phyloP scores from a whole-genome alignment of 2,888 invertebrate genomes.

The Enoplolaimus lenunculus region DNA sequence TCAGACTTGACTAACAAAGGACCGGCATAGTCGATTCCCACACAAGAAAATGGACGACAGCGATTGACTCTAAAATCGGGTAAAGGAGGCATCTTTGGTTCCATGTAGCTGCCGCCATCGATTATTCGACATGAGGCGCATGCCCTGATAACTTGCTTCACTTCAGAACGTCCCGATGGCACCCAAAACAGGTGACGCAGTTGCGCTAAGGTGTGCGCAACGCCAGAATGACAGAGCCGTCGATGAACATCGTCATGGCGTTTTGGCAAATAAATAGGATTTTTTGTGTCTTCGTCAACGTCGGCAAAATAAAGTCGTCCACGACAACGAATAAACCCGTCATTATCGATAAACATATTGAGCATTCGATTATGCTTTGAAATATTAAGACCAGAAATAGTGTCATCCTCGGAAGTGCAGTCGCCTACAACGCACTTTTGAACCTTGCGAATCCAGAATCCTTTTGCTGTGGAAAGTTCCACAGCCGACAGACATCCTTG shows the following conservation, averaged over 20 bases:
- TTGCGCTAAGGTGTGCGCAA: conserved; percentile 13
- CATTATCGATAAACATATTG: conserved; percentile 12
- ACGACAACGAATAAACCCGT: conserved; percentile 18
- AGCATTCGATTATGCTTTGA: neutral
- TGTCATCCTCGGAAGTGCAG: neutral
- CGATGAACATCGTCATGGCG: neutral
- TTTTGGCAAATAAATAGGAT: conserved; percentile 21
- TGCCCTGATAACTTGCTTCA: conserved; percentile 15
- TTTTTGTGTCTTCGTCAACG: neutral
- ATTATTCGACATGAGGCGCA: conserved; percentile 10
- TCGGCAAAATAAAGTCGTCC: conserved; percentile 21
- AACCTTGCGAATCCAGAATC: neutral
- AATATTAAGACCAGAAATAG: neutral
- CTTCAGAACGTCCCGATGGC: conserved; percentile 16
- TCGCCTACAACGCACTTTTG: neutral
- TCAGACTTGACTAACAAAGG: conserved; percentile 8
- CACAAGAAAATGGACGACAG: conserved; percentile 13
- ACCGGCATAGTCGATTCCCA: conserved; percentile 17
- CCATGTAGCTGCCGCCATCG: conserved; percentile 19
- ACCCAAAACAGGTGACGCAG: conserved; percentile 19
- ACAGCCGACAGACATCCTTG: neutral
- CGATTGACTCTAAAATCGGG: conserved; percentile 18
- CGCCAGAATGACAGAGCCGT: conserved; percentile 17
- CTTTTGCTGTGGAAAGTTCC: neutral
- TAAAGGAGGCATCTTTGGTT: conserved; percentile 9